A percentile compares a stretch with the other conserved stretches of the same genome.
These are phyloP conservation scores for Trichoplusia ni DNA, from an alignment of 1,140 invertebrate species.

Conservation along the genomic window DNA sequence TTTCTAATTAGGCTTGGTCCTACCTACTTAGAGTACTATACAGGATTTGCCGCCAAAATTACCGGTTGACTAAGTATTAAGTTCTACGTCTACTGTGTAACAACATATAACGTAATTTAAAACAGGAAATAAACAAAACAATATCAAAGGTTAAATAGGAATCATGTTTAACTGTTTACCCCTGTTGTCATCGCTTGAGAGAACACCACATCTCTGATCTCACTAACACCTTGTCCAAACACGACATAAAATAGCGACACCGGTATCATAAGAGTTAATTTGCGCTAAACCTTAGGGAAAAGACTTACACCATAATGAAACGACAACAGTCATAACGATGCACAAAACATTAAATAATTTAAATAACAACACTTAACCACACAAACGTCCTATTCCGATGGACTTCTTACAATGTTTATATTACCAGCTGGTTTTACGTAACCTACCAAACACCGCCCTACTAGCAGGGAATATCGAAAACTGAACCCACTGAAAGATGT, in stretches of 20 bases:
- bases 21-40: too few relatives aligned
- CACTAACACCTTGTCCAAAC: slow-evolving; percentile 62
- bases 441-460: slow-evolving; percentile 69
- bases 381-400: slow-evolving; percentile 18
- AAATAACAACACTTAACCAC: background rate
- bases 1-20: too few relatives aligned
- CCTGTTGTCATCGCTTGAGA: slow-evolving; percentile 70
- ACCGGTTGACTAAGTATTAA: too few relatives aligned
- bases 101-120: too few relatives aligned
- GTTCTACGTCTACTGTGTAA: too few relatives aligned
- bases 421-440: slow-evolving; percentile 70
- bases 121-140: too few relatives aligned
- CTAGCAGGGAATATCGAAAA: slow-evolving; percentile 64
- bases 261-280: slow-evolving; percentile 55
- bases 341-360: slow-evolving; percentile 1
- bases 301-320: background rate
- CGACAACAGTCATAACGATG: background rate
- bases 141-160: too few relatives aligned
- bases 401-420: slow-evolving; percentile 57
- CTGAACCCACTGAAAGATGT: slow-evolving; percentile 63
- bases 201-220: slow-evolving; percentile 67
- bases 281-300: slow-evolving; percentile 34
- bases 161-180: too few relatives aligned
- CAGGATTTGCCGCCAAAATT: too few relatives aligned
- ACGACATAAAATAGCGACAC: slow-evolving; percentile 52